Conservation (phyloP, 2,888 invertebrate species). For the Limulus polyphemus region DNA sequence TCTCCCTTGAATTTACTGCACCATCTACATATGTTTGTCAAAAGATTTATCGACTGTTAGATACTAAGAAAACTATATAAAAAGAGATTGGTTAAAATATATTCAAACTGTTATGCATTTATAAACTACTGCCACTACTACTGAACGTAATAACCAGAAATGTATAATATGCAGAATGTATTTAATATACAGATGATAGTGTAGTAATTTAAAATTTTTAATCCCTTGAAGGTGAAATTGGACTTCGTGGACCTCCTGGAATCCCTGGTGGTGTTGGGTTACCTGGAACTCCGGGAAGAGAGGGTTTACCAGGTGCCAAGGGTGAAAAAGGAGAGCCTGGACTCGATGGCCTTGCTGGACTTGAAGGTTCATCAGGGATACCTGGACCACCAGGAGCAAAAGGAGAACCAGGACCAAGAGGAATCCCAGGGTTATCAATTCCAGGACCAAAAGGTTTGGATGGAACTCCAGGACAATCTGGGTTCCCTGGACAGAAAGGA, state of each 20-base stretch:
- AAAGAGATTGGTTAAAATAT: too few species aligned
- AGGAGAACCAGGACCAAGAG: constrained; percentile 36
- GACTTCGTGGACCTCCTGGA: constrained; percentile 69
- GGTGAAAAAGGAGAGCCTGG: constrained; percentile 52
- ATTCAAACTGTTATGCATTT: too few species aligned
- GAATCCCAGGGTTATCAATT: constrained; percentile 20
- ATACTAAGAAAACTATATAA: too few species aligned
- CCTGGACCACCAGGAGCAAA: constrained; percentile 67
- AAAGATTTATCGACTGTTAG: too few species aligned
- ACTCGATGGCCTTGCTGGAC: constrained; percentile 38
- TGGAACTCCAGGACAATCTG: constrained; percentile 26
- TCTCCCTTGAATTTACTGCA: too few species aligned
- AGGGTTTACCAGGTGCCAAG: constrained; percentile 31
- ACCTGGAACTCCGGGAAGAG: constrained; percentile 19
- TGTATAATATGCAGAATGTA: not conserved
- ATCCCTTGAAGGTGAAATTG: constrained; percentile 33
- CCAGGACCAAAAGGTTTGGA: constrained; percentile 24
- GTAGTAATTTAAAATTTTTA: too few species aligned
- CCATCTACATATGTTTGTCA: too few species aligned
- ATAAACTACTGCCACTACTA: too few species aligned
- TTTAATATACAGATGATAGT: too few species aligned
- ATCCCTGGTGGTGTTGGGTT: constrained; percentile 53
- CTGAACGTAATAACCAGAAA: not conserved
- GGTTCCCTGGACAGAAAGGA: constrained; percentile 46
- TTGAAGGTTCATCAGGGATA: constrained; percentile 66